phyloP scores from a whole-genome alignment of 2,797 vertebrate species.

The Natrix natrix region DNA sequence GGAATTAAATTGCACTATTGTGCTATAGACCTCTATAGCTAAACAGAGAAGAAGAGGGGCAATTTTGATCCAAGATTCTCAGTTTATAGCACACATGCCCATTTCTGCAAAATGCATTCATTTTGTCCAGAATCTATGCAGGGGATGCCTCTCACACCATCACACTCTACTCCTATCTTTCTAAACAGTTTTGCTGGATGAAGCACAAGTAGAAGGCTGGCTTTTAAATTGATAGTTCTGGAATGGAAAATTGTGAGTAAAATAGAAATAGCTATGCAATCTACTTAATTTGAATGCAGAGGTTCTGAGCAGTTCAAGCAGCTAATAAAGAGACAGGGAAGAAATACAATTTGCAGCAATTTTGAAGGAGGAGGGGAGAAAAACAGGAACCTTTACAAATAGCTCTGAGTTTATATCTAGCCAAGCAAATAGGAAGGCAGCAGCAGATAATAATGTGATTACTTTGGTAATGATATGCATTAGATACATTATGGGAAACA shows the following conservation, averaged over 20 bases:
- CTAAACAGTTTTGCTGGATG: background rate
- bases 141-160: too few relatives aligned
- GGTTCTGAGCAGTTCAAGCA: constrained; percentile 57
- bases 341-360: constrained; percentile 58
- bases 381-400: constrained; percentile 59
- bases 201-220: background rate
- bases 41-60: background rate
- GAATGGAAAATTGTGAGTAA: constrained; percentile 36
- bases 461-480: constrained; percentile 86
- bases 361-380: constrained; percentile 47
- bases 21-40: background rate
- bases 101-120: background rate
- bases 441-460: constrained; percentile 79
- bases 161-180: background rate
- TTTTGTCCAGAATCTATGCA: background rate
- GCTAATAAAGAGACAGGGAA: constrained; percentile 58
- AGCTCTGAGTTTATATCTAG: constrained; percentile 67
- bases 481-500: constrained; percentile 84
- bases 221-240: constrained; percentile 36
- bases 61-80: background rate
- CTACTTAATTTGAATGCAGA: constrained; percentile 60
- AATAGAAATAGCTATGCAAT: constrained; percentile 47
- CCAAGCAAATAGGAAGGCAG: constrained; percentile 63
- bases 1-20: background rate
- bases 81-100: too few relatives aligned